These are phyloP conservation scores for Athene noctua DNA, from an alignment of 2,113 vertebrate species.

Conservation along the genomic window DNA sequence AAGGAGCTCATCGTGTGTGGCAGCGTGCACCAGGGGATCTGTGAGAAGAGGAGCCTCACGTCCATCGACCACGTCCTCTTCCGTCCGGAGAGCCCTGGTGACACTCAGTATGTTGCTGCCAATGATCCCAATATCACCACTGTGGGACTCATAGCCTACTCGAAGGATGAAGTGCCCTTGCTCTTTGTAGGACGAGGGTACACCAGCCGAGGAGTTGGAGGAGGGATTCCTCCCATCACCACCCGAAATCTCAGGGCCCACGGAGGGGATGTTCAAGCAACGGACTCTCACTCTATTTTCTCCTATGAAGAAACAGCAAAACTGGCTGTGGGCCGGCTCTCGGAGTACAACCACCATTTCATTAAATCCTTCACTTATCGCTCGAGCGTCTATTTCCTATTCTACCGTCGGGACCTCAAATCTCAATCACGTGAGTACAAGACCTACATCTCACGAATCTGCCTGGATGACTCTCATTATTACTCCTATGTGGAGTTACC, in stretches of 20 bases:
- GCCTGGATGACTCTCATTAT: slow-evolving; percentile 91
- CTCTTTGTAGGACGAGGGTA: slow-evolving; percentile 94
- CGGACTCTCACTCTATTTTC: slow-evolving; percentile 87
- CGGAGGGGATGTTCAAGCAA: neutral
- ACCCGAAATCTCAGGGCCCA: slow-evolving; percentile 83
- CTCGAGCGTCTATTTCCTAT: slow-evolving; percentile 91
- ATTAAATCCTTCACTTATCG: slow-evolving; percentile 86
- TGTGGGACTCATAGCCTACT: slow-evolving; percentile 87
- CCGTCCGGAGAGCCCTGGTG: slow-evolving; percentile 86
- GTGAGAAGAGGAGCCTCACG: slow-evolving; percentile 86
- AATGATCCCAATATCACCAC: slow-evolving; percentile 95
- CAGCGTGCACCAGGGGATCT: slow-evolving; percentile 93
- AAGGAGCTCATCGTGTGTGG: slow-evolving; percentile 92
- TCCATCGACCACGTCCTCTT: slow-evolving; percentile 80
- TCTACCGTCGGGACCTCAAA: slow-evolving; percentile 92
- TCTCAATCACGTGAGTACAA: slow-evolving; percentile 87
- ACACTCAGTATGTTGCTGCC: slow-evolving; percentile 94
- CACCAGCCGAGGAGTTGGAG: slow-evolving; percentile 84
- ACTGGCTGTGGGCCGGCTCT: slow-evolving; percentile 89
- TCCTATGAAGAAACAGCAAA: slow-evolving; percentile 98
- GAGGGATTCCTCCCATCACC: slow-evolving; percentile 92
- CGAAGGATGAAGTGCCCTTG: slow-evolving; percentile 80
- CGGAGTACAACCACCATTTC: slow-evolving; percentile 96
- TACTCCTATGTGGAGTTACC: slow-evolving; percentile 97
- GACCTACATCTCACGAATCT: slow-evolving; percentile 92